A percentile compares a stretch with the other conserved stretches of the same genome.
phyloP scores from a whole-genome alignment of 53 echinoderm and acorn worm species.

The Actinopyga echinites region DNA sequence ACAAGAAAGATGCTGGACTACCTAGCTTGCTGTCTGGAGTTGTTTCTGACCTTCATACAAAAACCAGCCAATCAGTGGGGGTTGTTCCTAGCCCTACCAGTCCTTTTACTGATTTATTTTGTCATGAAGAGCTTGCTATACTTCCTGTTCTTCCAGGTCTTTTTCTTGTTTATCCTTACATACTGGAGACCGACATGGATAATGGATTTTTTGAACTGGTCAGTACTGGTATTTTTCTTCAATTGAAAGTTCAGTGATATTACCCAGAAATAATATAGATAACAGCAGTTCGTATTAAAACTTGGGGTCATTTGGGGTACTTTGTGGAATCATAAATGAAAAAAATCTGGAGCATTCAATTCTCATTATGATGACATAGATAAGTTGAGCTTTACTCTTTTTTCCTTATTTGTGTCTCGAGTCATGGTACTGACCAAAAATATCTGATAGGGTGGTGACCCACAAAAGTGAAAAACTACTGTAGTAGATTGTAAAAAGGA shows the following conservation, averaged over 20 bases:
- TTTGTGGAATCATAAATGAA: too few species aligned
- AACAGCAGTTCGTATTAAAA: neutral
- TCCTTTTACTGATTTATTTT: neutral
- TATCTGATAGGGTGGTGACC: too few species aligned
- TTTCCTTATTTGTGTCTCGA: too few species aligned
- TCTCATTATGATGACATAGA: too few species aligned
- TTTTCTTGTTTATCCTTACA: conserved; percentile 4
- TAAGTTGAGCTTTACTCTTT: too few species aligned
- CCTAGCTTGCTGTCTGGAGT: conserved; percentile 4
- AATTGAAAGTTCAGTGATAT: neutral
- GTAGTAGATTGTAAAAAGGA: too few species aligned
- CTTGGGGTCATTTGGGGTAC: too few species aligned
- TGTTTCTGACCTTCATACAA: neutral
- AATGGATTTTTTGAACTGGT: conserved; percentile 30
- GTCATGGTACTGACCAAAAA: too few species aligned
- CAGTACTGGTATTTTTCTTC: neutral
- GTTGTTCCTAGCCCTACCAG: neutral
- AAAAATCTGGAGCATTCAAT: too few species aligned
- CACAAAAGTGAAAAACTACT: too few species aligned
- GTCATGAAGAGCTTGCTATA: neutral
- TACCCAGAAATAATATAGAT: neutral
- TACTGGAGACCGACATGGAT: conserved; percentile 21
- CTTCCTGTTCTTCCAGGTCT: neutral
- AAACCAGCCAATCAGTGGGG: neutral
- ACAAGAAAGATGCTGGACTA: conserved; percentile 15